These are phyloP conservation scores for Cloeon dipterum DNA, from an alignment of 2,888 invertebrate genomes.

Conservation along the genomic window DNA sequence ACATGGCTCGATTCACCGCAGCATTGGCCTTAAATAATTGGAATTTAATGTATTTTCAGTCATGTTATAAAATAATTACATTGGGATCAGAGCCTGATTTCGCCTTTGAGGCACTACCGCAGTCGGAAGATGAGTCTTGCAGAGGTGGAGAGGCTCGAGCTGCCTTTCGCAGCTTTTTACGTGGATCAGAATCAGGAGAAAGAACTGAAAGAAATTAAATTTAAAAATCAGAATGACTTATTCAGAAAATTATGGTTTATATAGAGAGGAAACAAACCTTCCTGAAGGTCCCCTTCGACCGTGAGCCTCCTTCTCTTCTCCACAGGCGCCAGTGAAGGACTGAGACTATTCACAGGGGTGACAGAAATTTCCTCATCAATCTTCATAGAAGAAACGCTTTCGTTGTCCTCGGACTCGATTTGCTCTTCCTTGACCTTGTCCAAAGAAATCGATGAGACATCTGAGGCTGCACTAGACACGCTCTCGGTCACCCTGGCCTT, in stretches of 20 bases:
- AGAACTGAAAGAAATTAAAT: background rate
- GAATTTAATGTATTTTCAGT: background rate
- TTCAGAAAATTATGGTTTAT: background rate
- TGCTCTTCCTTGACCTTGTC: background rate
- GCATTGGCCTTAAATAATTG: constrained; percentile 7
- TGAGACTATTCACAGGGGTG: no score
- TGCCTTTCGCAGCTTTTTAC: background rate
- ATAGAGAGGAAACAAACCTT: background rate
- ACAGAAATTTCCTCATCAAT: background rate
- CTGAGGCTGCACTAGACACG: background rate
- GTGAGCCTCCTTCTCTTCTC: background rate
- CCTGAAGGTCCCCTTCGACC: no score
- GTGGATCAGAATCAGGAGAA: background rate
- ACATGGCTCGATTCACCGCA: constrained; percentile 5
- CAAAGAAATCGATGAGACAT: background rate
- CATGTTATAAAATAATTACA: no score
- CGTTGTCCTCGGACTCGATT: background rate
- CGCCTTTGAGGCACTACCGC: constrained; percentile 19
- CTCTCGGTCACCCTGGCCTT: background rate
- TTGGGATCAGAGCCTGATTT: constrained; percentile 12
- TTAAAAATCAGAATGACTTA: background rate
- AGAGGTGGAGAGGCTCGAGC: constrained; percentile 16
- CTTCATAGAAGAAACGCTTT: background rate
- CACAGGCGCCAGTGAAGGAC: background rate
- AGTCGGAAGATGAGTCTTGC: constrained; percentile 14